Evolutionary conservation across 2,797 vertebrate species (phyloP).

Genomic region (Clarias fuscus): DNA sequence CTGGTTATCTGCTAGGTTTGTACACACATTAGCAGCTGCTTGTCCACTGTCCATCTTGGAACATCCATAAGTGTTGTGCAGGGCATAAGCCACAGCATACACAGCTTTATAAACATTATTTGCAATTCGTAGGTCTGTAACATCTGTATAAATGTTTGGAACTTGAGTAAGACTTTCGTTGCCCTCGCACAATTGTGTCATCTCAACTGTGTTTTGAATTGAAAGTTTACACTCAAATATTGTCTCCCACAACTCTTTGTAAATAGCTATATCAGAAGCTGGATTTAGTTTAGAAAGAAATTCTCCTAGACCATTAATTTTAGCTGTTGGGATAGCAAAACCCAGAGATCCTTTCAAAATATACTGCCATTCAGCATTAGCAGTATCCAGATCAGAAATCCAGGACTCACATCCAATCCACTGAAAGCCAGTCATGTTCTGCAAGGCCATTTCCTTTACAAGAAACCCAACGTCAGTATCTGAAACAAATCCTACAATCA

Average conservation of each 20-base stretch:
- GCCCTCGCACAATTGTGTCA: constrained; percentile 57
- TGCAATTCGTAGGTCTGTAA: constrained; percentile 67
- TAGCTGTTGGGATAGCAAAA: constrained; percentile 63
- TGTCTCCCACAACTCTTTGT: constrained; percentile 51
- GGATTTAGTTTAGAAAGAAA: constrained; percentile 63
- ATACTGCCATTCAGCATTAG: constrained; percentile 53
- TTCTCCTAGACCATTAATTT: constrained; percentile 67
- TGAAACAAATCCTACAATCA: constrained; percentile 61
- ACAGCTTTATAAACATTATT: constrained; percentile 54
- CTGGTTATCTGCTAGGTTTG: constrained; percentile 12
- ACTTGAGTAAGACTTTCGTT: constrained; percentile 61
- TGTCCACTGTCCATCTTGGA: constrained; percentile 9
- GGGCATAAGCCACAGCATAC: constrained; percentile 69
- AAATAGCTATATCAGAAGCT: constrained; percentile 33
- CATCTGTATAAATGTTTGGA: constrained; percentile 66
- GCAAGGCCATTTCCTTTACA: constrained; percentile 60
- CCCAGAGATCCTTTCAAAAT: constrained; percentile 65
- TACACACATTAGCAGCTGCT: constrained; percentile 4
- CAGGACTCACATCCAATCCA: constrained; percentile 69
- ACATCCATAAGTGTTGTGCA: constrained; percentile 56
- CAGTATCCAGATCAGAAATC: constrained; percentile 65
- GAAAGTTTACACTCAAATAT: constrained; percentile 50
- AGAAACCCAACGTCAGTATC: constrained; percentile 65
- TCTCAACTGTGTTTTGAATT: constrained; percentile 7
- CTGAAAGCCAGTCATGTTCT: constrained; percentile 63